Percentiles rank a stretch among this genome's conserved stretches.
Conservation (phyloP, 2,888 invertebrate genomes). For the Lasioglossum morio region DNA sequence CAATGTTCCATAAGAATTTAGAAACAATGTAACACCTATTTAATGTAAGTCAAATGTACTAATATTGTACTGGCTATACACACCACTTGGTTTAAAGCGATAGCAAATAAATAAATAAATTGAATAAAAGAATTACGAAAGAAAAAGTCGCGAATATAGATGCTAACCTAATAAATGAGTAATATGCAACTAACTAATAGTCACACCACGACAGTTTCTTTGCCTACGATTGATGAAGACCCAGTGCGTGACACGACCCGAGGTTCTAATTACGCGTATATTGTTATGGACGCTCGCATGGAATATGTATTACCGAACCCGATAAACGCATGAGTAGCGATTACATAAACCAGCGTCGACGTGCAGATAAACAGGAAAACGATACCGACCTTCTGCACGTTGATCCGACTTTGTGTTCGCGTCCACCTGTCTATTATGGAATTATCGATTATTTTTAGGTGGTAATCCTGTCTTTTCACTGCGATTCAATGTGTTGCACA, state of each 20-base stretch:
- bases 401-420: conserved; percentile 5
- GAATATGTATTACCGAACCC: not conserved
- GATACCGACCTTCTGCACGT: conserved; percentile 21
- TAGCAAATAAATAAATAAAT: no score
- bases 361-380: conserved; percentile 32
- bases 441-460: not conserved
- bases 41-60: no score
- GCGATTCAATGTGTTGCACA: not conserved
- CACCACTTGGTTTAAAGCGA: no score
- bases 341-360: conserved; percentile 32
- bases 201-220: not conserved
- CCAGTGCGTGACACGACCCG: not conserved
- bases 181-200: not conserved
- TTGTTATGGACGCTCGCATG: not conserved
- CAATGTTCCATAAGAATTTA: no score
- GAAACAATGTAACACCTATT: no score
- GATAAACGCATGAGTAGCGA: not conserved
- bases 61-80: no score
- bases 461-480: not conserved
- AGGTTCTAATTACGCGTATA: not conserved
- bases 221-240: not conserved
- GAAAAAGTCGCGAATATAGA: no score
- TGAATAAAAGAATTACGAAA: no score
- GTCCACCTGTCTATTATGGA: not conserved
- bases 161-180: no score